Percentiles rank a stretch among this genome's conserved stretches.
phyloP scores from a whole-genome alignment of 2,797 vertebrate species.

The Epinephelus coioides region DNA sequence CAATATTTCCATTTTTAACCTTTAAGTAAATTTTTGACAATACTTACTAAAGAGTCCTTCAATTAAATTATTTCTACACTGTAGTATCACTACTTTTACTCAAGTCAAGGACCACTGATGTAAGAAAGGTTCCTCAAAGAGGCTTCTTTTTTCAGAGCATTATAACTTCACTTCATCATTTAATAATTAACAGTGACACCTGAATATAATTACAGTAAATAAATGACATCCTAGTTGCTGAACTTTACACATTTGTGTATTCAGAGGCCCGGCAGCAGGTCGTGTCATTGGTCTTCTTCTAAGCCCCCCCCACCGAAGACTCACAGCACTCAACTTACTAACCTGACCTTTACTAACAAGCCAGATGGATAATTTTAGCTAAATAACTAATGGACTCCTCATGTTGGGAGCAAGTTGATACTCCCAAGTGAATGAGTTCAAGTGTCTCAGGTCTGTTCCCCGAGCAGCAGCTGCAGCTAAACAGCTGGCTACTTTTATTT shows the following conservation, averaged over 20 bases:
- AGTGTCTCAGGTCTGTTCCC: slow-evolving; percentile 16
- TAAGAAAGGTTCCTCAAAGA: background rate
- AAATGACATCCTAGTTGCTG: background rate
- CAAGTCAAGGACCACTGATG: too few relatives aligned
- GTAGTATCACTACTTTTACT: background rate
- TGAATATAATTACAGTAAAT: background rate
- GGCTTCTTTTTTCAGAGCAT: background rate
- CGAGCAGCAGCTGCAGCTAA: slow-evolving; percentile 9
- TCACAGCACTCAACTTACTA: slow-evolving; percentile 16
- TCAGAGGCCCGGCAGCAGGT: slow-evolving; percentile 13
- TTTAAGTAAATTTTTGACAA: background rate
- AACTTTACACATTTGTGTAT: background rate
- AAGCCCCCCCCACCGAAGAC: background rate
- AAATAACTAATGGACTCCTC: slow-evolving; percentile 65
- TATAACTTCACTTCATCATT: background rate
- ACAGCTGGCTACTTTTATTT: slow-evolving; percentile 17
- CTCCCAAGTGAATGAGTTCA: slow-evolving; percentile 27
- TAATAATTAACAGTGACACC: background rate
- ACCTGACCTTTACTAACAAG: slow-evolving; percentile 54
- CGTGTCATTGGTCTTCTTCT: background rate
- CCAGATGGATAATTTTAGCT: slow-evolving; percentile 49
- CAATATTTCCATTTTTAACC: too few relatives aligned
- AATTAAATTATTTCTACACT: background rate
- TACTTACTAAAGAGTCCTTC: background rate
- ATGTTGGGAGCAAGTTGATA: slow-evolving; percentile 57